Percentiles rank a stretch among this genome's conserved stretches.
phyloP scores from a whole-genome alignment of 2,797 vertebrate genomes.

The Syndactyla subalaris region DNA sequence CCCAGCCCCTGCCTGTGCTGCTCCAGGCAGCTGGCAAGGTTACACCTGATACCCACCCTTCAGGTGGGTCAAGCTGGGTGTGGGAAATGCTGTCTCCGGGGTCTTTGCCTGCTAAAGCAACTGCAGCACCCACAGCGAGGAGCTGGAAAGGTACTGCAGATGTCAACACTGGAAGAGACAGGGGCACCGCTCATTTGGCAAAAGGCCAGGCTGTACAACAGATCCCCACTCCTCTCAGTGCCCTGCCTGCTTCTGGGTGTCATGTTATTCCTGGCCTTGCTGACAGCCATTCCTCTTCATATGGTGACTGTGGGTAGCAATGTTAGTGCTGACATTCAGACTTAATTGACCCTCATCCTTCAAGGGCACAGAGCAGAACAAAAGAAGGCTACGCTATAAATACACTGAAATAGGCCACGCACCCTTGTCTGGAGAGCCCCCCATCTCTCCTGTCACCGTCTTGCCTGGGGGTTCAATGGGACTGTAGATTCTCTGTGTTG shows the following conservation, averaged over 20 bases:
- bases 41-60: not conserved
- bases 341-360: not conserved
- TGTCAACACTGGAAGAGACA: rapidly evolving
- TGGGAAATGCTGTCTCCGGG: not conserved
- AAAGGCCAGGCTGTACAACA: not conserved
- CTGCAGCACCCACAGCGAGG: not conserved
- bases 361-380: not conserved
- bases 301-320: rapidly evolving
- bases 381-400: not conserved
- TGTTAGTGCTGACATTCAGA: not conserved
- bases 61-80: not conserved
- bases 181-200: not conserved
- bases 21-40: not conserved
- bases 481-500: rapidly evolving
- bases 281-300: not conserved
- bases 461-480: not conserved
- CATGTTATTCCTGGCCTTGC: not conserved
- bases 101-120: not conserved
- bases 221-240: not conserved
- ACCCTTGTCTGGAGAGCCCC: not conserved
- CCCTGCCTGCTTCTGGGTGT: not conserved
- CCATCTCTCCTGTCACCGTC: not conserved
- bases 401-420: not conserved
- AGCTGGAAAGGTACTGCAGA: not conserved
- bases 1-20: rapidly evolving